A percentile compares a stretch with the other conserved stretches of the same genome.
Conservation (phyloP, 2,888 invertebrate species). For the Drosophila borborema region DNA sequence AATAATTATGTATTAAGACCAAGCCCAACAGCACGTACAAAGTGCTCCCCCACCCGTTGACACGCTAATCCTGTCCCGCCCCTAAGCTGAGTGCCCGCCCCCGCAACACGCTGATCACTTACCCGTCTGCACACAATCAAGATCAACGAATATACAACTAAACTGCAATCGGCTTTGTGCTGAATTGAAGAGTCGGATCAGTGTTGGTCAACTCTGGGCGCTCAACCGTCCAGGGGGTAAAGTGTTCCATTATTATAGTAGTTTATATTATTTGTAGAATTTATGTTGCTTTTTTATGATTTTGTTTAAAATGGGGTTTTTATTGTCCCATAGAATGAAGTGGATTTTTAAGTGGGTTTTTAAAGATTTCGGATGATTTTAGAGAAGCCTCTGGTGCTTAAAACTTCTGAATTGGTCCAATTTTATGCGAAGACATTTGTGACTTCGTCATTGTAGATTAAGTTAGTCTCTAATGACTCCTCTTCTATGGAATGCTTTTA, state of each 20-base stretch:
- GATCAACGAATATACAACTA: slow-evolving; percentile 70
- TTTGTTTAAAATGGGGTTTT: neutral
- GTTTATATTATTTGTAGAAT: slow-evolving; percentile 9
- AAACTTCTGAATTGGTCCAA: neutral
- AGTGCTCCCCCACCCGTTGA: slow-evolving; percentile 3
- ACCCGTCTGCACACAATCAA: slow-evolving; percentile 61
- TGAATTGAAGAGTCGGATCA: slow-evolving; percentile 26
- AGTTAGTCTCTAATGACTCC: neutral
- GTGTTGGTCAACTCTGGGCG: slow-evolving; percentile 13
- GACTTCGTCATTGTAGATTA: neutral
- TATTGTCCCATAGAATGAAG: too few relatives aligned
- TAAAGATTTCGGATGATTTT: neutral
- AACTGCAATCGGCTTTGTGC: slow-evolving; percentile 45
- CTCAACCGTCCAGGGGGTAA: slow-evolving; percentile 14
- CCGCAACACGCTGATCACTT: slow-evolving; percentile 58
- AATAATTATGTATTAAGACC: slow-evolving; percentile 3
- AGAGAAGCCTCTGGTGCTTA: neutral
- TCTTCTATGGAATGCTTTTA: neutral
- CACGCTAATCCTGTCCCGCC: slow-evolving; percentile 7
- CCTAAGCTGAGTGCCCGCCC: slow-evolving; percentile 32
- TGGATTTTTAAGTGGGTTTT: neutral
- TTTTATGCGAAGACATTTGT: neutral
- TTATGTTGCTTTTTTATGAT: slow-evolving; percentile 4
- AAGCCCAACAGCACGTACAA: slow-evolving; percentile 10
- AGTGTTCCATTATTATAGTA: slow-evolving; percentile 6